Evolutionary conservation across 2,113 vertebrate genomes (phyloP).

Genomic region (Theristicus caerulescens): DNA sequence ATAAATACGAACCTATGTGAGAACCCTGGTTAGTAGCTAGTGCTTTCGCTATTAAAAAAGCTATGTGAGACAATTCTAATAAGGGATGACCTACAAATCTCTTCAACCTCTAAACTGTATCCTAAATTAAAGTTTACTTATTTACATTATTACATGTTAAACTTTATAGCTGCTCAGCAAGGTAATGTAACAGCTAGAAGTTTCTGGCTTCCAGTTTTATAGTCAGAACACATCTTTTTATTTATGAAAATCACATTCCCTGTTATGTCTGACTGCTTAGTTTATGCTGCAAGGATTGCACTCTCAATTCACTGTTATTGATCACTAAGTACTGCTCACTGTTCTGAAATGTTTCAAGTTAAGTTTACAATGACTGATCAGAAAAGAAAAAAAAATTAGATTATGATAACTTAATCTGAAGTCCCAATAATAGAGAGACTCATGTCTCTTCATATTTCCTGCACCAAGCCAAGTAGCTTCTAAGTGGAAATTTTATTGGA

Average conservation of each 20-base stretch:
- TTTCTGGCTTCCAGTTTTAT: not conserved
- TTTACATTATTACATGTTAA: not conserved
- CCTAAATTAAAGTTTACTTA: constrained; percentile 6
- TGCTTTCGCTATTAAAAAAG: not conserved
- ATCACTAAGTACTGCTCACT: not conserved
- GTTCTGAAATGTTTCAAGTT: not conserved
- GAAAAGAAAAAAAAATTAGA: not conserved
- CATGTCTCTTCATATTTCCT: not conserved
- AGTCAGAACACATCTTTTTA: not conserved
- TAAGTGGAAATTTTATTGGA: not conserved
- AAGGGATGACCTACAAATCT: not conserved
- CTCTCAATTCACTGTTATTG: not conserved
- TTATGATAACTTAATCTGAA: not conserved
- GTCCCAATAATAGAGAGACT: not conserved
- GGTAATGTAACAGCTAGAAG: not conserved
- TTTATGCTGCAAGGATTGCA: not conserved
- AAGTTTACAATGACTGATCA: not conserved
- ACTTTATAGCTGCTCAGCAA: not conserved
- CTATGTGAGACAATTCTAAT: not conserved
- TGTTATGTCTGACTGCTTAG: not conserved
- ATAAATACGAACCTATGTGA: not conserved
- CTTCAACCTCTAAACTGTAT: not conserved
- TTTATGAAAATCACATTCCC: constrained; percentile 5
- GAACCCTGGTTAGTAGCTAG: not conserved
- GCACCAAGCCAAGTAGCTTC: not conserved